Evolutionary conservation across 1,140 invertebrate species (phyloP).

Genomic region (Oryctes rhinoceros): DNA sequence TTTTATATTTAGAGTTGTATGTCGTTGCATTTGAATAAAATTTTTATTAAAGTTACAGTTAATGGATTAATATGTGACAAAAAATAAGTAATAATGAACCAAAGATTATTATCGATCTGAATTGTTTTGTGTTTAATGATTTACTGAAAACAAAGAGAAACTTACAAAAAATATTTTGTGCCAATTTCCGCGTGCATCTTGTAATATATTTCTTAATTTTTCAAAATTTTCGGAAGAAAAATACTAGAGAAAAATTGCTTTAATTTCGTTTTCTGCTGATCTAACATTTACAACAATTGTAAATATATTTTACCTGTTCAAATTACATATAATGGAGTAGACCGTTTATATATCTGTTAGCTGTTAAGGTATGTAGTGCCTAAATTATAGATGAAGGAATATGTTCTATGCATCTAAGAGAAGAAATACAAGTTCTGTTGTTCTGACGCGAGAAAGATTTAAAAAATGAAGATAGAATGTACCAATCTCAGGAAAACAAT

Average conservation of each 20-base stretch:
- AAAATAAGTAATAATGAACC: background rate
- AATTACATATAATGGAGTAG: background rate
- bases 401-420: background rate
- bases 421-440: slow-evolving; percentile 7
- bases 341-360: background rate
- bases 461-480: background rate
- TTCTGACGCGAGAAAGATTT: background rate
- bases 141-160: background rate
- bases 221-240: background rate
- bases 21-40: background rate
- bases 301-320: slow-evolving; percentile 30
- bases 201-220: background rate
- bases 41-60: background rate
- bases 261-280: background rate
- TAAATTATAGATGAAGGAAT: slow-evolving; percentile 14
- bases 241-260: background rate
- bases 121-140: background rate
- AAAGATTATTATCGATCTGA: slow-evolving; percentile 1
- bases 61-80: background rate
- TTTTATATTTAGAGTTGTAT: too few species aligned
- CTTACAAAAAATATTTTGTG: slow-evolving; percentile 5
- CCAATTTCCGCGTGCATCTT: background rate
- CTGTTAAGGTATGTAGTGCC: slow-evolving; percentile 36
- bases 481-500: slow-evolving; percentile 14
- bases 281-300: background rate